phyloP scores from a whole-genome alignment of 2,797 vertebrate species.

The Chiroxiphia lanceolata region DNA sequence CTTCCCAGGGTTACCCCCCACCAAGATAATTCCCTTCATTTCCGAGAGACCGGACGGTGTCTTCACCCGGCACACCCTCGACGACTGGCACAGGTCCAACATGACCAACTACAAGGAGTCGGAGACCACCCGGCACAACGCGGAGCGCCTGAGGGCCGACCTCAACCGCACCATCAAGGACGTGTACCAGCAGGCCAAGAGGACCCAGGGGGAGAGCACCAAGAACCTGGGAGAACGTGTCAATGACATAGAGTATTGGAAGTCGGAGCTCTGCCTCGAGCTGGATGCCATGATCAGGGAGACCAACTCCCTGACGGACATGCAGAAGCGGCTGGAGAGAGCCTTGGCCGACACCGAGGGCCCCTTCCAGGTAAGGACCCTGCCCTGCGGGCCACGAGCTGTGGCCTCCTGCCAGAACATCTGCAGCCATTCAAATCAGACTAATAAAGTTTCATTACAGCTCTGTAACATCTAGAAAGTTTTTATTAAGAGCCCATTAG shows the following conservation, averaged over 20 bases:
- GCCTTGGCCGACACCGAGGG: conserved; percentile 86
- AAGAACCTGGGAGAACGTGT: conserved; percentile 88
- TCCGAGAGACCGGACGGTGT: conserved; percentile 80
- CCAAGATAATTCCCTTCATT: conserved; percentile 81
- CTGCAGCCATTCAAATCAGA: neutral
- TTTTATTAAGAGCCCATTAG: conserved; percentile 64
- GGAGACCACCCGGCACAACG: conserved; percentile 81
- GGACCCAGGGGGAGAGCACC: conserved; percentile 83
- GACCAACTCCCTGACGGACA: conserved; percentile 81
- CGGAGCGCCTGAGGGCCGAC: conserved; percentile 86
- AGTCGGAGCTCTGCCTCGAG: conserved; percentile 89
- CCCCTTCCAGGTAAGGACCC: conserved; percentile 86
- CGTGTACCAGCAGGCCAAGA: conserved; percentile 85
- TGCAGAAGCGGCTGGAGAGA: conserved; percentile 88
- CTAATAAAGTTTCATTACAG: neutral
- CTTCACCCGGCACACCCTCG: conserved; percentile 83
- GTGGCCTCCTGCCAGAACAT: neutral
- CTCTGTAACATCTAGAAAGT: neutral
- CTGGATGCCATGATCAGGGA: conserved; percentile 91
- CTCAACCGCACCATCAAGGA: conserved; percentile 88
- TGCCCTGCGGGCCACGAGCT: neutral
- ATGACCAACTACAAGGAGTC: conserved; percentile 87
- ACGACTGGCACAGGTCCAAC: conserved; percentile 92
- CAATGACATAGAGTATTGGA: conserved; percentile 92
- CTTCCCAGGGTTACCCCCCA: conserved; percentile 75